These are phyloP conservation scores for Thereva nobilitata DNA, from an alignment of 2,888 invertebrate species.

Conservation along the genomic window DNA sequence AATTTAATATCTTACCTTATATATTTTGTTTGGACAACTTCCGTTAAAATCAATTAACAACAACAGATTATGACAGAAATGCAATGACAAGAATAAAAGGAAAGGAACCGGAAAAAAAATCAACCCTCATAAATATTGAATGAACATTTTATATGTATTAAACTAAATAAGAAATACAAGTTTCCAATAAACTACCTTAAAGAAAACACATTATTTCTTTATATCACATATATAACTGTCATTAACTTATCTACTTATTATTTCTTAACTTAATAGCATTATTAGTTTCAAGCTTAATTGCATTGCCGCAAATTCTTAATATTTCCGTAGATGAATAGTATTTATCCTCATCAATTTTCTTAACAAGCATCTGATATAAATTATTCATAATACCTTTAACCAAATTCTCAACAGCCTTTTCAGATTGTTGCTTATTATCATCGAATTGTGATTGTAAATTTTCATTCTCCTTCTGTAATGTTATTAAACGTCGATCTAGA, in stretches of 20 bases:
- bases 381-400: constrained; percentile 50
- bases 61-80: too few species aligned
- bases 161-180: too few species aligned
- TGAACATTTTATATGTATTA: too few species aligned
- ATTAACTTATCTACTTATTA: not conserved
- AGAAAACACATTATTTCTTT: too few species aligned
- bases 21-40: too few species aligned
- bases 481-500: not conserved
- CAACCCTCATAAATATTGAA: too few species aligned
- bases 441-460: constrained; percentile 6
- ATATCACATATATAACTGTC: constrained; percentile 5
- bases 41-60: too few species aligned
- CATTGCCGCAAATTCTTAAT: constrained; percentile 46
- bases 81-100: too few species aligned
- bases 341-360: constrained; percentile 43
- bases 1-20: too few species aligned
- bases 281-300: constrained; percentile 48
- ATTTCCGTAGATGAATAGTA: constrained; percentile 39
- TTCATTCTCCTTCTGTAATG: constrained; percentile 12
- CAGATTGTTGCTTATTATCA: not conserved
- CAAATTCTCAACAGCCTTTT: constrained; percentile 27
- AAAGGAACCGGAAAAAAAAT: too few species aligned
- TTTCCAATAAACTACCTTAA: too few species aligned
- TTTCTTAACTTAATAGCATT: constrained; percentile 42
- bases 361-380: constrained; percentile 46